Evolutionary conservation across 2,888 invertebrate genomes (phyloP).

Genomic region (Helobdella robusta): DNA sequence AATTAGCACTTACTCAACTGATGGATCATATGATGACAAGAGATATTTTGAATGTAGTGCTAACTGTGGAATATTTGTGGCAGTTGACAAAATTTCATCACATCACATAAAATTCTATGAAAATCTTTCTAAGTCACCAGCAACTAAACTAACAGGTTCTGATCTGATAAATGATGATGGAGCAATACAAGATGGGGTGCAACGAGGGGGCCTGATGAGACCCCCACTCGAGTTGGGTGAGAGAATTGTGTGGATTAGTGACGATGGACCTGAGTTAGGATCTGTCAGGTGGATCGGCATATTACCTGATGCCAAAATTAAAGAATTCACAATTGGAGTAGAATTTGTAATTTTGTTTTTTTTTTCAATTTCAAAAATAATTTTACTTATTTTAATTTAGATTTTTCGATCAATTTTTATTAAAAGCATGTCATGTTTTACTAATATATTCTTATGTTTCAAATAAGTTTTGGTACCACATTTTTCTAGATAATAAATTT

Average conservation of each 20-base stretch:
- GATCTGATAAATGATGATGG: background rate
- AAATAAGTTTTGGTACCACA: background rate
- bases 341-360: constrained; percentile 53
- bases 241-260: constrained; percentile 54
- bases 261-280: constrained; percentile 52
- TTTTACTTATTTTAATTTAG: too few species aligned
- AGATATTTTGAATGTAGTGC: constrained; percentile 18
- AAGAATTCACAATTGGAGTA: constrained; percentile 54
- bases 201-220: background rate
- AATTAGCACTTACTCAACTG: too few species aligned
- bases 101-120: background rate
- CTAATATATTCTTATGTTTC: background rate
- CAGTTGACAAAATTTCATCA: constrained; percentile 4
- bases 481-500: background rate
- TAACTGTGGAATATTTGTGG: constrained; percentile 23
- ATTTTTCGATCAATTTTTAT: background rate
- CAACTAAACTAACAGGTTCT: background rate
- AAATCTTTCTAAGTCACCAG: background rate
- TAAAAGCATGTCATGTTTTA: background rate
- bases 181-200: background rate
- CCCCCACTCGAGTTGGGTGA: constrained; percentile 49
- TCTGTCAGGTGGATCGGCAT: constrained; percentile 53
- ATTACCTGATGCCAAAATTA: constrained; percentile 46
- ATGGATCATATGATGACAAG: constrained; percentile 14
- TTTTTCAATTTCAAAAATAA: too few species aligned